phyloP scores from a whole-genome alignment of 2,113 vertebrate genomes.

The Podarcis cretensis region DNA sequence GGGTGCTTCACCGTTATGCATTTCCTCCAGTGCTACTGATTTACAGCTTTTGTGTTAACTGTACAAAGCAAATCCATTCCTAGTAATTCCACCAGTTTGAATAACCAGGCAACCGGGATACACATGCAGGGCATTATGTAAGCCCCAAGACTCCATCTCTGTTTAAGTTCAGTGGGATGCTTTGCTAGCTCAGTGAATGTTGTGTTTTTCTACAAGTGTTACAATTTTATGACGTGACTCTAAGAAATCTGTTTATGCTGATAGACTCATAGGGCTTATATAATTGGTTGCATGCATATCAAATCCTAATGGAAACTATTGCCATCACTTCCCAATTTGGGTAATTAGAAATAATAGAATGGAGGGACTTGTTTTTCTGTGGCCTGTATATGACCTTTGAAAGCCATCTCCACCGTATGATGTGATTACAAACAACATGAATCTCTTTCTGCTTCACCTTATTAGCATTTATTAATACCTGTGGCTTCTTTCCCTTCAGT shows the following conservation, averaged over 20 bases:
- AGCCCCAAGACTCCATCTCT: slow-evolving; percentile 29
- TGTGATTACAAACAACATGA: slow-evolving; percentile 38
- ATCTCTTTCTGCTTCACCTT: slow-evolving; percentile 41
- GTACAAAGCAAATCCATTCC: background rate
- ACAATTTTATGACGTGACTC: slow-evolving; percentile 52
- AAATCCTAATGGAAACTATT: slow-evolving; percentile 18
- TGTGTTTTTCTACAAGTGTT: slow-evolving; percentile 46
- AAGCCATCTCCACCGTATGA: background rate
- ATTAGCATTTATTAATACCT: slow-evolving; percentile 8
- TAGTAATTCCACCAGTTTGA: background rate
- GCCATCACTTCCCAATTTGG: fast-evolving
- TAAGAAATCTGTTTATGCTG: slow-evolving; percentile 59
- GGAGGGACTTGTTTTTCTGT: slow-evolving; percentile 23
- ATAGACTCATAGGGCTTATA: slow-evolving; percentile 27
- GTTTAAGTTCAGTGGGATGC: slow-evolving; percentile 32
- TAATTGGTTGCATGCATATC: slow-evolving; percentile 32
- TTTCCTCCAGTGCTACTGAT: background rate
- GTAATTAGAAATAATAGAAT: background rate
- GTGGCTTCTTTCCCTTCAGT: background rate
- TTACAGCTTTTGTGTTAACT: background rate
- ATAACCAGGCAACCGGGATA: background rate
- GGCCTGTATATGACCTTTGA: slow-evolving; percentile 16
- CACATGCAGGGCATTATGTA: too few relatives aligned
- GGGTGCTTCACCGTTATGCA: background rate
- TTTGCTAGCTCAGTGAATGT: slow-evolving; percentile 58